Conservation (phyloP, 2,888 invertebrate genomes). For the Pachliopta kotzebuea region DNA sequence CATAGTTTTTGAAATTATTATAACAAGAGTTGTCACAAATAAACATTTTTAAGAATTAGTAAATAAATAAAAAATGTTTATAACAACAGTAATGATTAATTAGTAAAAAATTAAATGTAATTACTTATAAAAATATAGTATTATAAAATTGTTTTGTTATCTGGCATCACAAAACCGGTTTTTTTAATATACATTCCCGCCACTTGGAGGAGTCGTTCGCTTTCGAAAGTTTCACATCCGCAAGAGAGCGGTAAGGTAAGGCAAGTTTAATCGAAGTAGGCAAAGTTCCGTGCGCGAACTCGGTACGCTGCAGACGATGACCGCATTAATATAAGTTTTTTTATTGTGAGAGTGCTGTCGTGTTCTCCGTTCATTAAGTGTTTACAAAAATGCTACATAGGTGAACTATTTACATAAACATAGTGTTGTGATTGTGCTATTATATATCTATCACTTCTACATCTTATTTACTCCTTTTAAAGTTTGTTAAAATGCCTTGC, state of each 20-base stretch:
- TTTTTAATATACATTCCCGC: constrained; percentile 74
- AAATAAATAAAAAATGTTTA: no score
- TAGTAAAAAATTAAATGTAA: background rate
- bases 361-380: constrained; percentile 72
- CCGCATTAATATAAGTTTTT: constrained; percentile 77
- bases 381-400: constrained; percentile 77
- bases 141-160: background rate
- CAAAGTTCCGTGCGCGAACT: constrained; percentile 76
- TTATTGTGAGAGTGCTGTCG: constrained; percentile 75
- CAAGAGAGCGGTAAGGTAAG: constrained; percentile 73
- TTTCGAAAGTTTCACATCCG: constrained; percentile 81
- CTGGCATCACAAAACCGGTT: constrained; percentile 62
- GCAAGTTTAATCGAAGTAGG: constrained; percentile 64
- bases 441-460: constrained; percentile 51
- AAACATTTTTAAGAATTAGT: background rate
- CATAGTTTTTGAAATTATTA: no score
- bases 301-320: constrained; percentile 78
- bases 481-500: constrained; percentile 90
- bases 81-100: background rate
- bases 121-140: background rate
- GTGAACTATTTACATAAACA: constrained; percentile 60
- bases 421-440: constrained; percentile 75
- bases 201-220: constrained; percentile 74
- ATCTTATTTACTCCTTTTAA: constrained; percentile 52
- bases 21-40: background rate